Percentiles rank a stretch among this genome's conserved stretches.
phyloP scores from a whole-genome alignment of 2,888 invertebrate genomes.

The Tenodera sinensis region DNA sequence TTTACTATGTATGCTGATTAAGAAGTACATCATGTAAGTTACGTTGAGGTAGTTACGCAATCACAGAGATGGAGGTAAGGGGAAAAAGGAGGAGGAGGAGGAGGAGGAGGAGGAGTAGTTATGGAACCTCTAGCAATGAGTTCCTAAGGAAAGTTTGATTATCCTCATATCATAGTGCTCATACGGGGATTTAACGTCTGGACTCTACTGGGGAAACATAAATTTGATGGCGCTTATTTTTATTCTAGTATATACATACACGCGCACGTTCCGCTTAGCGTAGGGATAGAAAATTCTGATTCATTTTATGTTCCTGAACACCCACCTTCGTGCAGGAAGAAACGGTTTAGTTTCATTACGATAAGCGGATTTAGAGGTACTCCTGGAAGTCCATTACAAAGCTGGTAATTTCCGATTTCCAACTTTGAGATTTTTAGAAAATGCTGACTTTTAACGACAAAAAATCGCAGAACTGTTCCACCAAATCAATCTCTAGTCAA shows the following conservation, averaged over 20 bases:
- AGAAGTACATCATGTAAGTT: too few species aligned
- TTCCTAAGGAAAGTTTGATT: neutral
- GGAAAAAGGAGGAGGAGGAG: neutral
- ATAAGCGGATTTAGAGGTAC: neutral
- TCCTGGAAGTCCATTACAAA: neutral
- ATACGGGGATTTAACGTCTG: neutral
- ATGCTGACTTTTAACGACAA: neutral
- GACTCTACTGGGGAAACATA: neutral
- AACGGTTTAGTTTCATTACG: neutral
- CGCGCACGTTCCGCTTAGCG: neutral
- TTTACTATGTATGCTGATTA: too few species aligned
- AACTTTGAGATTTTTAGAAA: neutral
- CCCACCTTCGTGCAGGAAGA: neutral
- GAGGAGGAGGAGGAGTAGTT: neutral
- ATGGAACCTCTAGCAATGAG: neutral
- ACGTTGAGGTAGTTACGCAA: too few species aligned
- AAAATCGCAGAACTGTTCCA: neutral
- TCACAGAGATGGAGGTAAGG: too few species aligned
- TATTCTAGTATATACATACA: neutral
- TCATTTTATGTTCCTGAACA: neutral
- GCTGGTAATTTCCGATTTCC: neutral
- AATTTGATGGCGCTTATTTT: neutral
- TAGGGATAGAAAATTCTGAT: neutral
- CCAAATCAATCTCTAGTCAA: neutral
- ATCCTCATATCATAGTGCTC: neutral